Percentiles rank a stretch among this genome's conserved stretches.
phyloP scores from a whole-genome alignment of 2,888 invertebrate genomes.

The Spodoptera picta region DNA sequence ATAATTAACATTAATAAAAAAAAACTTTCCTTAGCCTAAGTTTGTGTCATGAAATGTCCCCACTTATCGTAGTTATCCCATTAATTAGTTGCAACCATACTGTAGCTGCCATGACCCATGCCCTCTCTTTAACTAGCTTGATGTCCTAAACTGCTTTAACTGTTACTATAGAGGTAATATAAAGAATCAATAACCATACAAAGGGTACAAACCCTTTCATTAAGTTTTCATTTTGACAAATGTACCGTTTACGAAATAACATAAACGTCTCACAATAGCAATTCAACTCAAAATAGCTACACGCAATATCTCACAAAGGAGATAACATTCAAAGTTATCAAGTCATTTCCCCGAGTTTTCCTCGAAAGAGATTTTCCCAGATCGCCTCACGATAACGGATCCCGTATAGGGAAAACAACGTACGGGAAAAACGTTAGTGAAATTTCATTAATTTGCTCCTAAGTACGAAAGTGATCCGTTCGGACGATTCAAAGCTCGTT shows the following conservation, averaged over 20 bases:
- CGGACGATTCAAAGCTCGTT: conserved; percentile 38
- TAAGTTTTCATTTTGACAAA: no score
- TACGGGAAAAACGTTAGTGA: conserved; percentile 59
- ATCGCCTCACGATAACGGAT: conserved; percentile 28
- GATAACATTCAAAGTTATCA: conserved; percentile 35
- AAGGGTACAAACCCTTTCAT: no score
- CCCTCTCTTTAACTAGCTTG: conserved; percentile 25
- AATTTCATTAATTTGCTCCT: conserved; percentile 68
- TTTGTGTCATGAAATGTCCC: conserved; percentile 26
- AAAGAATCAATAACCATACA: no score
- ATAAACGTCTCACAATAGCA: conserved; percentile 6
- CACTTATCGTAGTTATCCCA: conserved; percentile 43
- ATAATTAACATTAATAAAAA: no score
- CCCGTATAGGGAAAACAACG: conserved; percentile 19
- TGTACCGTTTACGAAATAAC: no score
- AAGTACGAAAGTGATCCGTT: conserved; percentile 57
- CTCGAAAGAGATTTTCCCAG: conserved; percentile 35
- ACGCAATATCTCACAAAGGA: conserved; percentile 19
- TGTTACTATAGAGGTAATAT: conserved; percentile 15
- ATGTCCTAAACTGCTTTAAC: conserved; percentile 17
- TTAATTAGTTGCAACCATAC: conserved; percentile 11
- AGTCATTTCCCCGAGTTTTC: conserved; percentile 35
- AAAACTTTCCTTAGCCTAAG: conserved; percentile 33
- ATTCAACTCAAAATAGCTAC: conserved; percentile 13
- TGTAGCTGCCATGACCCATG: background rate